Conservation (phyloP, 2,797 vertebrate species). For the Allobates femoralis region DNA sequence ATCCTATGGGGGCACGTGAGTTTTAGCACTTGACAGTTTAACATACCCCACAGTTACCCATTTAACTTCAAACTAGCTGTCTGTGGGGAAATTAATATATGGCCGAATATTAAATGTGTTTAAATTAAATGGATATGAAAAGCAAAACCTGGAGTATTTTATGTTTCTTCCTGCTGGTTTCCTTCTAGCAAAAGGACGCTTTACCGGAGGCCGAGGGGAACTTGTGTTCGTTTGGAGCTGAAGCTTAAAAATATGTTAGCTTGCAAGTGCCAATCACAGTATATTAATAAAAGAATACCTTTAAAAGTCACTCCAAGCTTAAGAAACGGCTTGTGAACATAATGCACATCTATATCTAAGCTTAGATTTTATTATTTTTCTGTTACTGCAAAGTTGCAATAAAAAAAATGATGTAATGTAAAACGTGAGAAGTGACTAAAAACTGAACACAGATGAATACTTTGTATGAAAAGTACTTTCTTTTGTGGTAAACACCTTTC, state of each 20-base stretch:
- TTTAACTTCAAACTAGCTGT: constrained; percentile 70
- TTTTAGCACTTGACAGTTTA: constrained; percentile 70
- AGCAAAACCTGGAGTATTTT: constrained; percentile 53
- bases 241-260: not conserved
- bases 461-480: not conserved
- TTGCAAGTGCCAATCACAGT: not conserved
- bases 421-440: not conserved
- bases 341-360: not conserved
- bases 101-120: constrained; percentile 73
- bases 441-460: not conserved
- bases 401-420: not conserved
- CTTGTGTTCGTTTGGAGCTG: not conserved
- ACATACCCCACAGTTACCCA: constrained; percentile 71
- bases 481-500: constrained; percentile 1
- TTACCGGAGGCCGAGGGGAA: not conserved
- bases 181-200: not conserved
- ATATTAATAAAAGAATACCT: not conserved
- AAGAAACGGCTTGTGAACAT: not conserved
- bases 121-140: constrained; percentile 77
- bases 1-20: constrained; percentile 62
- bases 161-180: constrained; percentile 8
- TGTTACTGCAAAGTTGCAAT: not conserved
- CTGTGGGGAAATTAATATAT: constrained; percentile 71
- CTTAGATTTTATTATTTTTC: constrained; percentile 11
- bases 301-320: not conserved